Conservation (phyloP, 2,888 invertebrate species). For the Baccha elongata region DNA sequence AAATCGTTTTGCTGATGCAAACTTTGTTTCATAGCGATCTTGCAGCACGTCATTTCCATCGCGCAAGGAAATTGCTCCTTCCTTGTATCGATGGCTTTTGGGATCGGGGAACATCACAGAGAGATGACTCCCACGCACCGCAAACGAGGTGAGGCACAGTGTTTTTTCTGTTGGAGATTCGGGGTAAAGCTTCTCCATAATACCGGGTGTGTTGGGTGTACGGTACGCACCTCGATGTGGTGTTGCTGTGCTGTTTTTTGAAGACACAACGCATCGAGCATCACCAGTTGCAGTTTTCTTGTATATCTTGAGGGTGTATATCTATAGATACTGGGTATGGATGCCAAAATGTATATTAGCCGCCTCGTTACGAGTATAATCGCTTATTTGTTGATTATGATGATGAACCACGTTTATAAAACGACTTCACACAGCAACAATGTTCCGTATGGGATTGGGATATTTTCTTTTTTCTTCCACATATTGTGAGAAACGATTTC, state of each 20-base stretch:
- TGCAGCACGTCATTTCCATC: conserved; percentile 39
- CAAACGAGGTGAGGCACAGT: conserved; percentile 63
- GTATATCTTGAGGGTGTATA: conserved; percentile 35
- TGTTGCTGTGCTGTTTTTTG: conserved; percentile 22
- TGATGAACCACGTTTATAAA: conserved; percentile 42
- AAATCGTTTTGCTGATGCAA: not conserved
- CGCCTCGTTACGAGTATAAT: conserved; percentile 52
- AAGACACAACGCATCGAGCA: conserved; percentile 30
- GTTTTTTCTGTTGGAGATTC: conserved; percentile 21
- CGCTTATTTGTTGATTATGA: conserved; percentile 65
- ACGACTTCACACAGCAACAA: not conserved
- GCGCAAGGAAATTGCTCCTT: conserved; percentile 46
- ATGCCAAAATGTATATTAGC: conserved; percentile 51
- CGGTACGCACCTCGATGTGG: conserved; percentile 39
- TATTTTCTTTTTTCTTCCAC: conserved; percentile 10
- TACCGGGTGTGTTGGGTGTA: conserved; percentile 53
- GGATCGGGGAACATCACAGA: conserved; percentile 55
- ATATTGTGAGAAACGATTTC: conserved; percentile 55
- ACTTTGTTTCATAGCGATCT: conserved; percentile 44
- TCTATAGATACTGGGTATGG: not conserved
- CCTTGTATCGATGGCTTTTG: conserved; percentile 24
- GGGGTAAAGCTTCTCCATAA: conserved; percentile 12
- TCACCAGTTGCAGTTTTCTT: conserved; percentile 28
- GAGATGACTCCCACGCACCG: conserved; percentile 62
- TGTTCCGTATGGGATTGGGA: conserved; percentile 1